Base-by-base conservation (phyloP, 2,113 vertebrate genomes). In the Machaerirhynchus nigripectus region DNA sequence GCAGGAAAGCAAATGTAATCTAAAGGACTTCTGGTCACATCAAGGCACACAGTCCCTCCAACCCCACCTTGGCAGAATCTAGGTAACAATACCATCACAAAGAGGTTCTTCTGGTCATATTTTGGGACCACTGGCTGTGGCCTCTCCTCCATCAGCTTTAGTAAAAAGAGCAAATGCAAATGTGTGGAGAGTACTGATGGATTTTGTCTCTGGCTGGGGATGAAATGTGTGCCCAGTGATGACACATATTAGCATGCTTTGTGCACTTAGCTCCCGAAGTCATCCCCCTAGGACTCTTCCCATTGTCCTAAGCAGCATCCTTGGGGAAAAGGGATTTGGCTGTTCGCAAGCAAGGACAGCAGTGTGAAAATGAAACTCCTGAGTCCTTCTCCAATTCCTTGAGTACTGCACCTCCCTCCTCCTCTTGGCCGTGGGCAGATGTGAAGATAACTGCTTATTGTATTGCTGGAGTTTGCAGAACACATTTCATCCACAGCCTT, bases 311-410 rank as follows among this genome's bases (percentile, higher is more conserved):
- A 85, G n/a, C 8, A 53, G 22, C 11, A 26, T 23, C 30, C 22
- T 5, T 27, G 40, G 15, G 4, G 11, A 11, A 33, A 61, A 39
- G 10, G 39, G 21, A 55, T 35, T 70, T 1, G 0, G 11, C 18
- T 73, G 15, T 65, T 91, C 94, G 37, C 44, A 73, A 57, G 27
- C 1, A 6, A 71, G 49, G n/a, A 4, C 23, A 88, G 33, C 23
- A 93, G 39, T 1, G 39, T 24, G 27, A 61, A 73, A 24, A 13
- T 39, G 8, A 27, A 87, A 70, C 16, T 84, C 7, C 53, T 10
- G n/a, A 84, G 42, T 77, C 50, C 28, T 73, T 35, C 26, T 75
- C 30, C 40, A 76, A 27, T 40, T 28, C 30, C 30, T 44, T 59
- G 40, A 44, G 13, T 40, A 18, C 46, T 4, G 4, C 13, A 33